phyloP scores from a whole-genome alignment of 2,113 vertebrate species.

The Procavia capensis region DNA sequence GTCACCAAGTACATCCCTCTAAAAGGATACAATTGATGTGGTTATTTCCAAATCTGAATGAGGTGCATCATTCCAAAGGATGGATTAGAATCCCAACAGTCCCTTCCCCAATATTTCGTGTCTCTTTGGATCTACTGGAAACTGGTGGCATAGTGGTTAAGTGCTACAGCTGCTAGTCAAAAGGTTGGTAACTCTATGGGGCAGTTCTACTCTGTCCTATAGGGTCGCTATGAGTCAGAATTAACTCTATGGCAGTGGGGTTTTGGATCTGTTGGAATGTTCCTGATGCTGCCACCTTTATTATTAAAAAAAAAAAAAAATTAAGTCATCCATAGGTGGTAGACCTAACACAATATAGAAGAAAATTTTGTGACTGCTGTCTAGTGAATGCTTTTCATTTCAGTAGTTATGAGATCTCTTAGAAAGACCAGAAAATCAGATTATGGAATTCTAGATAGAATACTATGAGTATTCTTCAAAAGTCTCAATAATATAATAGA shows the following conservation, averaged over 20 bases:
- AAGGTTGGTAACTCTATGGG: too few species aligned
- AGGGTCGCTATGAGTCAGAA: too few species aligned
- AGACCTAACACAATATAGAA: neutral
- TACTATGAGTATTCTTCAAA: too few species aligned
- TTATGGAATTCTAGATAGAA: neutral
- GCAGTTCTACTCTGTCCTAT: too few species aligned
- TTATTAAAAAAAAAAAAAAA: neutral
- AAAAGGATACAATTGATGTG: constrained; percentile 49
- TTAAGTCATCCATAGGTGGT: neutral
- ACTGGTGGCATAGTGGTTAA: too few species aligned
- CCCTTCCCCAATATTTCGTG: neutral
- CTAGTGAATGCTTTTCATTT: neutral
- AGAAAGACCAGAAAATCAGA: neutral
- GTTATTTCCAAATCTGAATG: constrained; percentile 64
- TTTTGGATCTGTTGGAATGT: neutral
- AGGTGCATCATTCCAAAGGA: constrained; percentile 61
- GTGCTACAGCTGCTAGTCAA: too few species aligned
- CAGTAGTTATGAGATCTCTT: neutral
- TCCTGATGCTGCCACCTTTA: neutral
- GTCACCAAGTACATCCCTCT: constrained; percentile 67
- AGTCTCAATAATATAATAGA: neutral
- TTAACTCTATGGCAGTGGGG: too few species aligned
- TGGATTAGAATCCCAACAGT: constrained; percentile 68
- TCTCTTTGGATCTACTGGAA: neutral
- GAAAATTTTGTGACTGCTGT: neutral